phyloP scores from a whole-genome alignment of 2,113 vertebrate species.

The Sapayoa aenigma region DNA sequence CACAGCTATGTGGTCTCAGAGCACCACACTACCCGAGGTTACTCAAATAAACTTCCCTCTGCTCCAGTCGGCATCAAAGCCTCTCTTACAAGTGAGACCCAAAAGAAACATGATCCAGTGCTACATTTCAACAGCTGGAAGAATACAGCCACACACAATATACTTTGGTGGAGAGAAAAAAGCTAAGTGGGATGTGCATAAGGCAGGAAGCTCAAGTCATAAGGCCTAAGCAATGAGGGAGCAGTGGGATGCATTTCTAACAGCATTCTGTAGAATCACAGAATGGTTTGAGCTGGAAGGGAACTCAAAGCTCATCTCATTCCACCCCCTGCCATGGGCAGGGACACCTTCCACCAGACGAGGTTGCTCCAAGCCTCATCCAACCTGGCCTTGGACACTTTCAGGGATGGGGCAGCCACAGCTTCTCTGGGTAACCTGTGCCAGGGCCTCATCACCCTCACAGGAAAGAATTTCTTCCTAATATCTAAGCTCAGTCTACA shows the following conservation, averaged over 20 bases:
- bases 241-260: neutral
- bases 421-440: neutral
- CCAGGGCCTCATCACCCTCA: neutral
- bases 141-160: neutral
- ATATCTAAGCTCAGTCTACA: neutral
- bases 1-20: neutral
- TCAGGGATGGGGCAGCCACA: neutral
- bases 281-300: neutral
- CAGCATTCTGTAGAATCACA: neutral
- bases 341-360: neutral
- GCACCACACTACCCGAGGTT: neutral
- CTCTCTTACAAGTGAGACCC: neutral
- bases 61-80: neutral
- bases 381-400: neutral
- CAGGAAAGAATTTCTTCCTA: neutral
- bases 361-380: neutral
- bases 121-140: neutral
- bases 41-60: constrained; percentile 7
- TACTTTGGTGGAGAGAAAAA: neutral
- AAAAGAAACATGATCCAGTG: neutral
- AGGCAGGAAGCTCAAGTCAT: neutral
- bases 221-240: neutral
- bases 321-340: neutral
- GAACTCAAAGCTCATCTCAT: neutral
- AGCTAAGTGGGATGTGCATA: neutral